Evolutionary conservation across 2,888 invertebrate genomes (phyloP).

Genomic region (Octonoba sinensis): DNA sequence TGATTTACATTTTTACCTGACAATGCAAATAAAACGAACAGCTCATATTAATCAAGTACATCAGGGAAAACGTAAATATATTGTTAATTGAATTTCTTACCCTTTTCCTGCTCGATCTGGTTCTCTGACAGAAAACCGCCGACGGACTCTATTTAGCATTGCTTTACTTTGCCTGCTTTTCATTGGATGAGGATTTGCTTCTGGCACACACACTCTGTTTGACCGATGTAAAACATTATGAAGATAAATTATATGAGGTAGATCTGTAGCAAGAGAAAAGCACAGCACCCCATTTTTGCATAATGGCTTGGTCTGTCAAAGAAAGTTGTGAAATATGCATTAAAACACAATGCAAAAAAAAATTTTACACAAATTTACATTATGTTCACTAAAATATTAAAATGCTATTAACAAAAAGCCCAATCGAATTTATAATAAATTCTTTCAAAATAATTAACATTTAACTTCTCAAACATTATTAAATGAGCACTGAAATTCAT

Average conservation of each 20-base stretch:
- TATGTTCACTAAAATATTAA: too few relatives aligned
- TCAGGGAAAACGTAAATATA: too few relatives aligned
- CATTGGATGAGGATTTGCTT: constrained; percentile 43
- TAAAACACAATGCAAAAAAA: neutral
- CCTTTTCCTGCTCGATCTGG: constrained; percentile 79
- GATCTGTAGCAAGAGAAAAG: constrained; percentile 82
- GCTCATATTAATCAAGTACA: too few relatives aligned
- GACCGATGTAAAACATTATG: constrained; percentile 77
- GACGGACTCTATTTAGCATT: constrained; percentile 75
- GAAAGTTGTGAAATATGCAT: neutral
- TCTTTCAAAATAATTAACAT: too few relatives aligned
- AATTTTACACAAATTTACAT: too few relatives aligned
- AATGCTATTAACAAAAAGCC: too few relatives aligned
- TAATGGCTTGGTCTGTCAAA: constrained; percentile 76
- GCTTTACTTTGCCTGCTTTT: constrained; percentile 47
- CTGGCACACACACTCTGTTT: constrained; percentile 57
- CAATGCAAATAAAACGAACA: too few relatives aligned
- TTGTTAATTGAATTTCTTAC: constrained; percentile 71
- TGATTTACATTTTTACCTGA: too few relatives aligned
- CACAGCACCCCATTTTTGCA: constrained; percentile 82
- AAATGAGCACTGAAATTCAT: too few relatives aligned
- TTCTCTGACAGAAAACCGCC: constrained; percentile 81
- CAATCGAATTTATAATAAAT: too few relatives aligned
- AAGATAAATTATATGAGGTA: constrained; percentile 85
- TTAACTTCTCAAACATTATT: too few relatives aligned